Evolutionary conservation across 2,888 invertebrate species (phyloP).

Genomic region (Bedellia somnulentella): DNA sequence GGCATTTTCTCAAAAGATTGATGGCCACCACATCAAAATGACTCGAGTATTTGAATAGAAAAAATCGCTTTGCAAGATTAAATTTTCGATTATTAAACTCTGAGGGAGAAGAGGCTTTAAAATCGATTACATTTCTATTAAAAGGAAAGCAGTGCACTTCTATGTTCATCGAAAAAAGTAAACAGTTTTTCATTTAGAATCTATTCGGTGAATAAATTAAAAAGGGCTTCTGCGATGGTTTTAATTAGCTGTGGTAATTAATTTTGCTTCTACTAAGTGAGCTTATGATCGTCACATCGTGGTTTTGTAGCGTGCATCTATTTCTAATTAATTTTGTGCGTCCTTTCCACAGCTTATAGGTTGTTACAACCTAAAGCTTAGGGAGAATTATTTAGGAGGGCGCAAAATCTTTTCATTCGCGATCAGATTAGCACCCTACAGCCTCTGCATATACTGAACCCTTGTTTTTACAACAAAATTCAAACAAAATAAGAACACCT

Average conservation of each 20-base stretch:
- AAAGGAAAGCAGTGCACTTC: not conserved
- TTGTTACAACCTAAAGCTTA: slow-evolving; percentile 10
- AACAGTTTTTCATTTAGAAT: not conserved
- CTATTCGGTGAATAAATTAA: not conserved
- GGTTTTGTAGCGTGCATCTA: slow-evolving; percentile 2
- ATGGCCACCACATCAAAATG: slow-evolving; percentile 49
- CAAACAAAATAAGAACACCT: slow-evolving; percentile 3
- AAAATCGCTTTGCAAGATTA: slow-evolving; percentile 37
- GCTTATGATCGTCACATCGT: not conserved
- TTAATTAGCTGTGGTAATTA: not conserved
- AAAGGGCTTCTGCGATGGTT: not conserved
- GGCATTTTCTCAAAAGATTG: slow-evolving; percentile 47
- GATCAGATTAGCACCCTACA: slow-evolving; percentile 43
- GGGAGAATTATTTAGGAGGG: slow-evolving; percentile 33
- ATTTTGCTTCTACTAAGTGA: not conserved
- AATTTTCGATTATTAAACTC: slow-evolving; percentile 29
- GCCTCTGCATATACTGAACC: slow-evolving; percentile 29
- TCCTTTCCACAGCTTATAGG: slow-evolving; percentile 20
- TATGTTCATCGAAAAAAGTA: not conserved
- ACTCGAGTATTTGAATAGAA: slow-evolving; percentile 49
- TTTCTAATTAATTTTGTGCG: slow-evolving; percentile 14
- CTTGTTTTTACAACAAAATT: slow-evolving; percentile 47
- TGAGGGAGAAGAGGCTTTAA: not conserved
- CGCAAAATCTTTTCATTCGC: slow-evolving; percentile 44
- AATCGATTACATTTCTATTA: not conserved